Percentiles rank a stretch among this genome's conserved stretches.
phyloP scores from a whole-genome alignment of 2,888 invertebrate genomes.

The Nomada fabriciana region DNA sequence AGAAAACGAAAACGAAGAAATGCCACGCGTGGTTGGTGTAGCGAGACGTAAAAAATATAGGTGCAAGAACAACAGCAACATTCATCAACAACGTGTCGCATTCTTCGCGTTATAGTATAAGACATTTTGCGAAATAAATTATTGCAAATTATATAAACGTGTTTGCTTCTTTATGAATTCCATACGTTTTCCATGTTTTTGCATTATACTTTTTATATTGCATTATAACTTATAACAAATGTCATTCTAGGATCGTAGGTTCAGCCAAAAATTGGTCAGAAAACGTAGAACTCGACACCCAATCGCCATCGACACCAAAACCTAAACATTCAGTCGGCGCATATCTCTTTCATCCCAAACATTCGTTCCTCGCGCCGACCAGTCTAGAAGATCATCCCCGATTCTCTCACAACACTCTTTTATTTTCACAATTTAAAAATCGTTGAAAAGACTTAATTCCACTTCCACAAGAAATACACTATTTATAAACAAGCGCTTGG shows the following conservation, averaged over 20 bases:
- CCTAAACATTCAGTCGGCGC: too few species aligned
- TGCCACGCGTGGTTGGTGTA: conserved; percentile 78
- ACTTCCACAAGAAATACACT: too few species aligned
- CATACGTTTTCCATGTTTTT: background rate
- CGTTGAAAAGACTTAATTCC: too few species aligned
- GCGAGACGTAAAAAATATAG: conserved; percentile 83
- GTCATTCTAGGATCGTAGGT: background rate
- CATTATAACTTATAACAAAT: background rate
- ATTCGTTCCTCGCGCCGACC: too few species aligned
- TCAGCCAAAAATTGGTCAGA: too few species aligned
- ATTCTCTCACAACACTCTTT: too few species aligned
- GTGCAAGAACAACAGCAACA: conserved; percentile 75
- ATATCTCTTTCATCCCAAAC: too few species aligned
- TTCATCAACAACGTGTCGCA: conserved; percentile 78
- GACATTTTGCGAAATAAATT: conserved; percentile 72
- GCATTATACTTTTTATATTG: background rate
- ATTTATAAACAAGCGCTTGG: too few species aligned
- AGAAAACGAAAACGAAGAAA: conserved; percentile 64
- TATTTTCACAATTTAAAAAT: too few species aligned
- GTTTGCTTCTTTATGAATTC: background rate
- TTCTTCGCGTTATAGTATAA: conserved; percentile 70
- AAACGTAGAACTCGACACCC: too few species aligned
- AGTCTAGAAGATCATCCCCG: too few species aligned
- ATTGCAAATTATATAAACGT: conserved; percentile 48
- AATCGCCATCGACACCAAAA: too few species aligned